Evolutionary conservation across 2,888 invertebrate genomes (phyloP).

Genomic region (Andrena chrysosceles): DNA sequence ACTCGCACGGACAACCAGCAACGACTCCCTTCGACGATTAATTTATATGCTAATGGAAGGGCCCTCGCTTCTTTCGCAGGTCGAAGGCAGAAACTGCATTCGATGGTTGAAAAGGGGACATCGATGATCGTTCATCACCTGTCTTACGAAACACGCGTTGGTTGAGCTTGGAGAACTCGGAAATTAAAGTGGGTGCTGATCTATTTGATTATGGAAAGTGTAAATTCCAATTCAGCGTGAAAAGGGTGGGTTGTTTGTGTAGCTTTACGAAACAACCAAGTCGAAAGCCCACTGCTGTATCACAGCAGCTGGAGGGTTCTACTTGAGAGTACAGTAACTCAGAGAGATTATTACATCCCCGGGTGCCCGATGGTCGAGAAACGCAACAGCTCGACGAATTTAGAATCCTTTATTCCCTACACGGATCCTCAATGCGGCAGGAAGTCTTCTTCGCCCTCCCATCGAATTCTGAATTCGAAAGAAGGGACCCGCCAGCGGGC

Average conservation of each 20-base stretch:
- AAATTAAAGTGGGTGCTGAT: no score
- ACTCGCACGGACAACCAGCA: neutral
- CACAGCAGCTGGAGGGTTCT: no score
- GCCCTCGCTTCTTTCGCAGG: neutral
- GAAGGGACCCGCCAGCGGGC: conserved; percentile 27
- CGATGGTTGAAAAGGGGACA: neutral
- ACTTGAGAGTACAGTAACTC: no score
- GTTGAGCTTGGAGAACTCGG: no score
- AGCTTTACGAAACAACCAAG: no score
- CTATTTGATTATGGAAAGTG: no score
- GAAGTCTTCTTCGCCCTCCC: neutral
- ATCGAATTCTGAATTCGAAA: conserved; percentile 18
- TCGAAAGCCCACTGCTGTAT: no score
- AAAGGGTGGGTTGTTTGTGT: no score
- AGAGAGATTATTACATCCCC: no score
- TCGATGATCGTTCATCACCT: neutral
- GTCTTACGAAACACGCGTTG: no score
- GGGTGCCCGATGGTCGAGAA: neutral
- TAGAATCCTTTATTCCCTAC: conserved; percentile 16
- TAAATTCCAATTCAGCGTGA: no score
- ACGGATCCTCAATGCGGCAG: conserved; percentile 2
- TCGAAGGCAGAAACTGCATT: neutral
- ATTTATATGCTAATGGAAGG: conserved; percentile 39
- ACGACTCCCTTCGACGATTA: conserved; percentile 13
- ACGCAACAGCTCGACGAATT: neutral